Percentiles rank a stretch among this genome's conserved stretches.
phyloP scores from a whole-genome alignment of 2,888 invertebrate species.

The Tribolium freemani region DNA sequence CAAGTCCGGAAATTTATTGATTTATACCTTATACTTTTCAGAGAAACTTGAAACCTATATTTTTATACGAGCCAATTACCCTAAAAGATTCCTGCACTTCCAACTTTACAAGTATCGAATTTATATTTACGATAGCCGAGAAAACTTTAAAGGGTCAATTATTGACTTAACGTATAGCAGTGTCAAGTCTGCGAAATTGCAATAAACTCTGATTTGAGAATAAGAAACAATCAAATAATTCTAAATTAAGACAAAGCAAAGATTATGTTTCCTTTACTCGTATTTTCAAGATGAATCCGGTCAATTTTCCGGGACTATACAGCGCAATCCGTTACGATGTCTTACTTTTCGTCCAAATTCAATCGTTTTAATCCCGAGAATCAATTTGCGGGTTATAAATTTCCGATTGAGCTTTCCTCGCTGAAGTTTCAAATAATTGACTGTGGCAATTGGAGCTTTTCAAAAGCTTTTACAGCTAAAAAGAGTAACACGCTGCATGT shows the following conservation, averaged over 20 bases:
- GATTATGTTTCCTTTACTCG: too few relatives aligned
- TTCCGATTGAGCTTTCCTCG: constrained; percentile 15
- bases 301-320: background rate
- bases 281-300: background rate
- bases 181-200: background rate
- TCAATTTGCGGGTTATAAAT: constrained; percentile 31
- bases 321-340: background rate
- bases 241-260: too few relatives aligned
- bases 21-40: constrained; percentile 9
- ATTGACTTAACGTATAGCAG: background rate
- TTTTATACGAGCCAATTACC: constrained; percentile 21
- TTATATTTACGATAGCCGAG: constrained; percentile 14
- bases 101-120: constrained; percentile 11
- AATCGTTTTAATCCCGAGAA: constrained; percentile 30
- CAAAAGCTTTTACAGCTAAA: constrained; percentile 15
- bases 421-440: constrained; percentile 32
- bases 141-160: background rate
- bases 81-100: constrained; percentile 21
- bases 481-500: constrained; percentile 9
- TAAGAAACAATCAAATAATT: too few relatives aligned
- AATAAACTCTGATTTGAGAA: too few relatives aligned
- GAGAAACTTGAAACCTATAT: constrained; percentile 1
- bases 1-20: constrained; percentile 26
- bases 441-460: constrained; percentile 34
- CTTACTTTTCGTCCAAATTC: constrained; percentile 14